phyloP scores from a whole-genome alignment of 2,888 invertebrate species.

The Pherbina coryleti region DNA sequence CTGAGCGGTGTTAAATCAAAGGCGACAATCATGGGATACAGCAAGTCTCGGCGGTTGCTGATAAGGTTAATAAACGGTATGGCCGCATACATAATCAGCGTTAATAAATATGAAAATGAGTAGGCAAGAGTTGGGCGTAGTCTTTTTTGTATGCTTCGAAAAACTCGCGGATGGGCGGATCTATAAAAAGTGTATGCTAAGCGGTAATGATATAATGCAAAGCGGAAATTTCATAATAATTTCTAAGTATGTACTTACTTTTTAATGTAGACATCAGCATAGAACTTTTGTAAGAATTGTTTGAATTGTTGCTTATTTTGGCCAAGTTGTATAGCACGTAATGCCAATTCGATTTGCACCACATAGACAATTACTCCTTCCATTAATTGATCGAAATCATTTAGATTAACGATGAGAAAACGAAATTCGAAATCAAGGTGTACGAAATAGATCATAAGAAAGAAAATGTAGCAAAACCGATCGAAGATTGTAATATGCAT shows the following conservation, averaged over 20 bases:
- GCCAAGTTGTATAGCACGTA: neutral
- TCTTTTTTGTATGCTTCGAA: slow-evolving; percentile 47
- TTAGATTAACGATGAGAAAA: neutral
- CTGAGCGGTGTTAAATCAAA: slow-evolving; percentile 48
- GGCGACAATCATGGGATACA: slow-evolving; percentile 53
- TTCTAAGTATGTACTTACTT: too few species aligned
- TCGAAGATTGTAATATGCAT: slow-evolving; percentile 45
- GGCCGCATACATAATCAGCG: slow-evolving; percentile 47
- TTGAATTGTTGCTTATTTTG: neutral
- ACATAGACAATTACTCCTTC: neutral
- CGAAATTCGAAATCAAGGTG: neutral
- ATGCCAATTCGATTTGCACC: neutral
- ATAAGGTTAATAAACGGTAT: slow-evolving; percentile 48
- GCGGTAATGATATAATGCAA: too few species aligned
- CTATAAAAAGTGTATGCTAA: slow-evolving; percentile 38
- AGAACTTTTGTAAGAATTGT: neutral
- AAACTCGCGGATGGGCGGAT: slow-evolving; percentile 43
- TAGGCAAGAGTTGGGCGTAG: slow-evolving; percentile 49
- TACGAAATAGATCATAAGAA: neutral
- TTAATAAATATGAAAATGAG: slow-evolving; percentile 49
- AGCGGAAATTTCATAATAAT: too few species aligned
- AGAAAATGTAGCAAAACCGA: slow-evolving; percentile 4
- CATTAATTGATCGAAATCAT: neutral
- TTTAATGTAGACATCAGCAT: neutral
- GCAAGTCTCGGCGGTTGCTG: slow-evolving; percentile 38